Conservation (phyloP, 1,140 invertebrate species). For the Zaprionus inermis region DNA sequence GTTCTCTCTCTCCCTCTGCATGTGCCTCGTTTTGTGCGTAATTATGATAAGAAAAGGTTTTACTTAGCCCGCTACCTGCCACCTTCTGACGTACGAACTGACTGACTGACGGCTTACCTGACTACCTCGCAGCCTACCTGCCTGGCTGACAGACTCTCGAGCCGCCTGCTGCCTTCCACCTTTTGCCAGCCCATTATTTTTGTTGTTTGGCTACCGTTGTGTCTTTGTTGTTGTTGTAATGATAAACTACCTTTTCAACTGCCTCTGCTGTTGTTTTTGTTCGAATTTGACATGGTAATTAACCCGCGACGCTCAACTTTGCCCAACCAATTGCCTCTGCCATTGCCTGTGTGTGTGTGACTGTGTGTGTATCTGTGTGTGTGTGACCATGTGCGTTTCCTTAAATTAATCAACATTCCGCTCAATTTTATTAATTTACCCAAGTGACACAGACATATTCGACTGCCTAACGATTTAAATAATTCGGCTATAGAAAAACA, state of each 20-base stretch:
- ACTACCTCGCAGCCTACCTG: not conserved
- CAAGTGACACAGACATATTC: constrained; percentile 68
- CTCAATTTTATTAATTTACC: constrained; percentile 77
- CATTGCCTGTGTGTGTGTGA: constrained; percentile 26
- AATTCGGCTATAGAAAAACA: constrained; percentile 57
- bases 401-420: constrained; percentile 75
- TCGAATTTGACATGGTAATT: constrained; percentile 83
- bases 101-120: constrained; percentile 12
- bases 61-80: constrained; percentile 57
- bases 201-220: constrained; percentile 56
- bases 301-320: constrained; percentile 81
- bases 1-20: not conserved
- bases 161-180: constrained; percentile 32
- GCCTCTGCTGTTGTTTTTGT: constrained; percentile 72
- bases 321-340: constrained; percentile 69
- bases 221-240: constrained; percentile 63
- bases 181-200: constrained; percentile 79
- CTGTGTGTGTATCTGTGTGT: constrained; percentile 17
- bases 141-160: not conserved
- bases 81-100: constrained; percentile 10
- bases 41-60: constrained; percentile 83
- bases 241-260: constrained; percentile 69
- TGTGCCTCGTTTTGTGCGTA: constrained; percentile 74
- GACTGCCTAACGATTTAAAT: constrained; percentile 68
- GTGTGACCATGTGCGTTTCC: constrained; percentile 57